These are phyloP conservation scores for Bucorvus abyssinicus DNA, from an alignment of 2,797 vertebrate genomes.

Conservation along the genomic window DNA sequence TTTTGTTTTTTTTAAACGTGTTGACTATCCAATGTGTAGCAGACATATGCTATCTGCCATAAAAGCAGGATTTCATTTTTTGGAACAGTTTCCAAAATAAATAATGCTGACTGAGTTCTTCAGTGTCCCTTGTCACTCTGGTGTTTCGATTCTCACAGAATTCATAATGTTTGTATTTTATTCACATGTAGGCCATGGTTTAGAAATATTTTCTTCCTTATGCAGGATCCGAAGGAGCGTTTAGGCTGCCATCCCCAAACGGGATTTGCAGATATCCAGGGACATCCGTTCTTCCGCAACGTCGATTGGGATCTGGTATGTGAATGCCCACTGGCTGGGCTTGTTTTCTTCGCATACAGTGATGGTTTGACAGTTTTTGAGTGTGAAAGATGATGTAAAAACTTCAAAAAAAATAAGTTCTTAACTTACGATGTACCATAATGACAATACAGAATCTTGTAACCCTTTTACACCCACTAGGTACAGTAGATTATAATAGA, in stretches of 20 bases:
- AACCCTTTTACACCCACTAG: background rate
- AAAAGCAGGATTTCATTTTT: background rate
- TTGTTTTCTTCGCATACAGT: background rate
- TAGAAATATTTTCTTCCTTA: background rate
- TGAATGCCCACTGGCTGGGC: background rate
- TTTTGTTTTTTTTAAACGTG: background rate
- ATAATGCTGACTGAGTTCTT: background rate
- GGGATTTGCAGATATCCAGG: slow-evolving; percentile 97
- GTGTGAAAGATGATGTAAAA: background rate
- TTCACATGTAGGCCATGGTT: background rate
- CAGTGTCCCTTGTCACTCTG: background rate
- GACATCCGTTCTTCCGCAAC: slow-evolving; percentile 95
- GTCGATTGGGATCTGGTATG: slow-evolving; percentile 98
- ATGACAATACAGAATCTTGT: background rate
- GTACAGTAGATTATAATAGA: background rate
- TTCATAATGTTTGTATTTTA: background rate
- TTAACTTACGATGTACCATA: background rate
- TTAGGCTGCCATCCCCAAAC: slow-evolving; percentile 98
- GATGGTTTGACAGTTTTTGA: background rate
- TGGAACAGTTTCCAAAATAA: background rate
- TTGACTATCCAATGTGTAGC: background rate
- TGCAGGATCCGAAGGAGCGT: slow-evolving; percentile 94
- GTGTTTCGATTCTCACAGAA: background rate
- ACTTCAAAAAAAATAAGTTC: background rate
- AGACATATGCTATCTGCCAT: background rate